These are phyloP conservation scores for Tragopan temminckii DNA, from an alignment of 2,797 vertebrate genomes.

Conservation along the genomic window DNA sequence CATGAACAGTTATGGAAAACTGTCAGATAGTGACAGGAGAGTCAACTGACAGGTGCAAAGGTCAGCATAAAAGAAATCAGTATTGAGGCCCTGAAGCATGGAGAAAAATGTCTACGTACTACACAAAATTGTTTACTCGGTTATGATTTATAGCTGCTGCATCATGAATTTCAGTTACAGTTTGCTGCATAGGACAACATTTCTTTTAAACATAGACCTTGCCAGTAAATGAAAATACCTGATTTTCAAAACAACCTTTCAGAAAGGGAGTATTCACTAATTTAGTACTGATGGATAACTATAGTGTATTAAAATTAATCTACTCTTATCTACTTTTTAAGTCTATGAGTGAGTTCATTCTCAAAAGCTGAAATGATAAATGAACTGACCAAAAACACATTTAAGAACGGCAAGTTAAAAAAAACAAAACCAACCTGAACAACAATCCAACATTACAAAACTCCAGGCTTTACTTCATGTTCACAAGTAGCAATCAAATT, in stretches of 20 bases:
- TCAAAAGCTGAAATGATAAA: neutral
- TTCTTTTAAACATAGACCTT: conserved; percentile 43
- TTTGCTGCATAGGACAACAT: neutral
- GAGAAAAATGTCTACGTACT: neutral
- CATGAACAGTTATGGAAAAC: neutral
- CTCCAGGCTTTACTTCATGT: neutral
- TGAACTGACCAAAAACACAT: neutral
- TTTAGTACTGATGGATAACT: neutral
- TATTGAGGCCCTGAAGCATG: conserved; percentile 24
- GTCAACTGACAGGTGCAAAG: neutral
- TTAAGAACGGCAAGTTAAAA: neutral
- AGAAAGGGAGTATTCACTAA: neutral
- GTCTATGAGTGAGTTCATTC: neutral
- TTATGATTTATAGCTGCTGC: conserved; percentile 42
- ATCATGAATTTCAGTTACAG: neutral
- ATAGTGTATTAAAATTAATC: neutral
- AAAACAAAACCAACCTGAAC: neutral
- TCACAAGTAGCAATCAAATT: neutral
- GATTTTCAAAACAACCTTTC: conserved; percentile 30
- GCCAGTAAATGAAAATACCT: conserved; percentile 15
- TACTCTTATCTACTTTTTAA: neutral
- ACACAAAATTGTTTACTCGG: conserved; percentile 13
- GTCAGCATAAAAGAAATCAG: conserved; percentile 22
- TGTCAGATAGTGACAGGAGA: conserved; percentile 7
- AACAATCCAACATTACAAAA: neutral